A percentile compares a stretch with the other conserved stretches of the same genome.
Conservation (phyloP, 1,140 invertebrate species). For the Formica exsecta region DNA sequence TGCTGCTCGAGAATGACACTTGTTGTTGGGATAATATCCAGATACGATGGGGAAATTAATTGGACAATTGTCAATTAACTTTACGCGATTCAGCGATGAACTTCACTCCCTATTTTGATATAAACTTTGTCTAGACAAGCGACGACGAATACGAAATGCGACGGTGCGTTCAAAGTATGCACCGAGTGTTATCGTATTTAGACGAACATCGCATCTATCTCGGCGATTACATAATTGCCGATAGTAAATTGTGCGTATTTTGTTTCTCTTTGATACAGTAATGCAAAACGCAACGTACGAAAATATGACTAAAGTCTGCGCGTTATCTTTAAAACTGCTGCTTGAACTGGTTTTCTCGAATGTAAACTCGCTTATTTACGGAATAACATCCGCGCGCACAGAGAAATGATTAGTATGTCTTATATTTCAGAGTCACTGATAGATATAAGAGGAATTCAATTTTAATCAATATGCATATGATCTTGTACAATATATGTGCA, state of each 20-base stretch:
- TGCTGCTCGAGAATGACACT: neutral
- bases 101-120: neutral
- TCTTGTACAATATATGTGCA: neutral
- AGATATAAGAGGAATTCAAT: neutral
- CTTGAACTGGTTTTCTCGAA: neutral
- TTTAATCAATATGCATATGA: slow-evolving; percentile 6
- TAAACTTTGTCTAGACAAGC: neutral
- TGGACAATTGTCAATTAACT: neutral
- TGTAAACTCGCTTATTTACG: neutral
- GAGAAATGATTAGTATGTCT: neutral
- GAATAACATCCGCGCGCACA: neutral
- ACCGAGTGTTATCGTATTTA: slow-evolving; percentile 30
- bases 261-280: neutral
- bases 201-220: slow-evolving; percentile 2
- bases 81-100: slow-evolving; percentile 13
- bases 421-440: neutral
- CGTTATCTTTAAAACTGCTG: neutral
- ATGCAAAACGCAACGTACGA: slow-evolving; percentile 2
- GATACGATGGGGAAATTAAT: slow-evolving; percentile 1
- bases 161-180: slow-evolving; percentile 25
- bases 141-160: neutral
- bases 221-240: slow-evolving; percentile 34
- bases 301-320: slow-evolving; percentile 21
- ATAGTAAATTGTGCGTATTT: neutral
- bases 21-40: neutral